These are phyloP conservation scores for Apostichopus californicus DNA, from an alignment of 35 echinoderm and acorn worm species.

Conservation along the genomic window DNA sequence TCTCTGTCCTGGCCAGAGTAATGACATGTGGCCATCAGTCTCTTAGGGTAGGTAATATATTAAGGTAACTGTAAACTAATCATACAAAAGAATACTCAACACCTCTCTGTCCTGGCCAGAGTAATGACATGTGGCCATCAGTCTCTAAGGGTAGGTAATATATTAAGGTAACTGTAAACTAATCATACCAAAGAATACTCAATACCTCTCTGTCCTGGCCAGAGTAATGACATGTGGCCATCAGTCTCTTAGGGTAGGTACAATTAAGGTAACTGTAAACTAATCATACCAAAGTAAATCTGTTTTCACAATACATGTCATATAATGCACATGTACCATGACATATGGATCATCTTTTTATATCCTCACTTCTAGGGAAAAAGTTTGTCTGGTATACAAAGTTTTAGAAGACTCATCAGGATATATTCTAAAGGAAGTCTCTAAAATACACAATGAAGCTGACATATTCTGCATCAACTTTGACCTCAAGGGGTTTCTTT, in stretches of 20 bases:
- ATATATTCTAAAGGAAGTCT: neutral
- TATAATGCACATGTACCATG: too few relatives aligned
- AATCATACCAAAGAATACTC: too few relatives aligned
- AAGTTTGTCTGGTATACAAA: neutral
- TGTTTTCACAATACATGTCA: too few relatives aligned
- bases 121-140: neutral
- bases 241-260: neutral
- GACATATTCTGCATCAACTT: conserved; percentile 2
- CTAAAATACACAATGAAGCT: neutral
- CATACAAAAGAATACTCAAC: too few relatives aligned
- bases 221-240: neutral
- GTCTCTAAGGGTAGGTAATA: neutral
- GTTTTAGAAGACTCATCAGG: neutral
- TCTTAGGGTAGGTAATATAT: neutral
- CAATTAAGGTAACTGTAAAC: too few relatives aligned
- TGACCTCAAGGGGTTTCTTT: conserved; percentile 5
- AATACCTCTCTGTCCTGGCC: too few relatives aligned
- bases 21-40: neutral
- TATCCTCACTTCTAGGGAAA: neutral
- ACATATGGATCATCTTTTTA: too few relatives aligned
- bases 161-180: too few relatives aligned
- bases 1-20: too few relatives aligned
- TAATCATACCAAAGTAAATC: too few relatives aligned
- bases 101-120: too few relatives aligned
- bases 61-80: too few relatives aligned